Evolutionary conservation across 1,140 invertebrate species (phyloP), one percentile per base, ranked within the genome.

Genomic region (Zaprionus africanus): DNA sequence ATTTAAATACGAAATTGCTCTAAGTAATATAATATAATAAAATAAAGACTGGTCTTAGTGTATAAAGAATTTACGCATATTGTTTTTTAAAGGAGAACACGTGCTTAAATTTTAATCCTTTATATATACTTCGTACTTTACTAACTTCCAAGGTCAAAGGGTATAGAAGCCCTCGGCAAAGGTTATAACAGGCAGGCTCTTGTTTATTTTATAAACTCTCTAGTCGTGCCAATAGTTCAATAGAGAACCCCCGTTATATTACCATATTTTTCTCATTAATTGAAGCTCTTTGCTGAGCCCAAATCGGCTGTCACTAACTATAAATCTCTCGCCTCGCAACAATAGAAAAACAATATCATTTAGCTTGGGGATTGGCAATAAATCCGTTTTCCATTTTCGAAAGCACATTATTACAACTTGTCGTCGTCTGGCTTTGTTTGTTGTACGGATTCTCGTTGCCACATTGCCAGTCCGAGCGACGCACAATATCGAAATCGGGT

Each of bases 331-430:
- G 17, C 46, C 17, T 19, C 17, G 19, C 7, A 13, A 51, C 46
- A 51, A 51, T 51, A 24, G 46, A 24, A 13, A 51, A 51, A 51
- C 46, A 51, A 51, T 51, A 51, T 51, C 46, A 51, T 51, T 51
- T 51, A 24, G 11, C 19, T 4, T 22, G 22, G 46, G 11, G 9
- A 7, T 12, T 19, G 41, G 46, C 46, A 51, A 51, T 51, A 51
- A 51, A 51, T 51, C 46, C 46, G 11, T 19, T 51, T 51, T 4
- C 46, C 46, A 51, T 51, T 51, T 51, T 51, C 46, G 19, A 49
- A 49, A 51, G 22, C 46, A 51, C 46, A 51, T 51, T 51, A 51
- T 43, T 43, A 43, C 34, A 65, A 64, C 19, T 28, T 17, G 26
- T 9, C 41, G 41, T 17, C 41, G 41, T 65, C 34, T 56, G 24